These are phyloP conservation scores for Alethe castanea DNA, from an alignment of 2,113 vertebrate species.

Conservation along the genomic window DNA sequence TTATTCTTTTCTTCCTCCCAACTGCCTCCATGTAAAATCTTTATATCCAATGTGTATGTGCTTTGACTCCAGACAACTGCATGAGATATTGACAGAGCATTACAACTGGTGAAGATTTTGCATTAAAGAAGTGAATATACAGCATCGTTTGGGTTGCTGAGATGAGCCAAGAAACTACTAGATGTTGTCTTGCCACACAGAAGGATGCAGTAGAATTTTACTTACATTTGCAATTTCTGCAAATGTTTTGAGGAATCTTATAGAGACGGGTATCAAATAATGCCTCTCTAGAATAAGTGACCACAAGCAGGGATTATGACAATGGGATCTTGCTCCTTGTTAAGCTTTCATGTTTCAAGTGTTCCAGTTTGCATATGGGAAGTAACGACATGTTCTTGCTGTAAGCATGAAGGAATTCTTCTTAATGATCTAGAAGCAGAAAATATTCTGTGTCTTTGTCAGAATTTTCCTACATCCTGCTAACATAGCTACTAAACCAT, in stretches of 20 bases:
- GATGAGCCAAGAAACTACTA: not conserved
- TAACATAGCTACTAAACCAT: not conserved
- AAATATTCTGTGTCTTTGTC: not conserved
- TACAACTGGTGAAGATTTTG: not conserved
- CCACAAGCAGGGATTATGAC: not conserved
- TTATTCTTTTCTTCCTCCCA: not conserved
- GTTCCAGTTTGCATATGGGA: not conserved
- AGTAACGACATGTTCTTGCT: not conserved
- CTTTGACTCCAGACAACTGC: not conserved
- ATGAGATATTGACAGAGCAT: not conserved
- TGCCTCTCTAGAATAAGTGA: not conserved
- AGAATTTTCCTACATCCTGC: not conserved
- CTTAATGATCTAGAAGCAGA: not conserved
- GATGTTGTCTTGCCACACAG: not conserved
- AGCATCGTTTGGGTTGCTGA: not conserved
- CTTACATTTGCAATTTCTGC: not conserved
- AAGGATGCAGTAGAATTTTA: not conserved
- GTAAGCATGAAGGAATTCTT: not conserved
- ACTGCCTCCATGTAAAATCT: not conserved
- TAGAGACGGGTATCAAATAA: not conserved
- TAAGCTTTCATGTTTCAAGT: not conserved
- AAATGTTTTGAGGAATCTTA: not conserved
- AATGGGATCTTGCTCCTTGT: not conserved
- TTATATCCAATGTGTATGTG: not conserved
- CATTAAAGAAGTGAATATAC: not conserved